phyloP scores from a whole-genome alignment of 2,113 vertebrate species.

The Sminthopsis crassicaudata region DNA sequence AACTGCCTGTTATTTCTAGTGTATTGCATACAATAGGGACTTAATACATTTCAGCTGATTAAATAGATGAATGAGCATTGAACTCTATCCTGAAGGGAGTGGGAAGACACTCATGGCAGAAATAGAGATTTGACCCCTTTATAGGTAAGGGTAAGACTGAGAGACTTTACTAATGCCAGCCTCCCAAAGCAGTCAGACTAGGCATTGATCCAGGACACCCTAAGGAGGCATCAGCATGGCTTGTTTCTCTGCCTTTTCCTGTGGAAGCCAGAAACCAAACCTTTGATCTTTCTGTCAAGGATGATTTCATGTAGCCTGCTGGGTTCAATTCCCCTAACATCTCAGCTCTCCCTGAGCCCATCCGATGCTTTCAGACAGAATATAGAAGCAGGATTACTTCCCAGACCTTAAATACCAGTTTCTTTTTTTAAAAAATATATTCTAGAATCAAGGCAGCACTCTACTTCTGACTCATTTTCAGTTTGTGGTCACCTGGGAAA shows the following conservation, averaged over 20 bases:
- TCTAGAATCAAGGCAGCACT: not conserved
- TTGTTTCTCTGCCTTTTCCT: not conserved
- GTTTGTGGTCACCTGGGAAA: not conserved
- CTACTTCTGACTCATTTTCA: not conserved
- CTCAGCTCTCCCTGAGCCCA: not conserved
- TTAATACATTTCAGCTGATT: not conserved
- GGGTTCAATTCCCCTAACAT: not conserved
- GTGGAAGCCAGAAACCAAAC: not conserved
- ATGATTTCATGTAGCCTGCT: not conserved
- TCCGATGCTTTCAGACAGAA: conserved; percentile 1
- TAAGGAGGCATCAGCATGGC: not conserved
- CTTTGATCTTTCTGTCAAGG: not conserved
- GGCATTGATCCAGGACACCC: not conserved
- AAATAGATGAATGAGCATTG: not conserved
- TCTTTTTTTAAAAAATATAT: not conserved
- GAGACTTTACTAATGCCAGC: not conserved
- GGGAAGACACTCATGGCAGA: not conserved
- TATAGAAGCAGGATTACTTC: not conserved
- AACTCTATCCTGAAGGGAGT: not conserved
- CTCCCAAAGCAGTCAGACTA: not conserved
- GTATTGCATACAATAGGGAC: not conserved
- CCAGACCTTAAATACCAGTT: not conserved
- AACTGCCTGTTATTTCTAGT: not conserved
- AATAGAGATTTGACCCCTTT: not conserved
- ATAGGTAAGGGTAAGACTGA: not conserved